Evolutionary conservation across 2,888 invertebrate genomes (phyloP).

Genomic region (Oeneis ivallda): DNA sequence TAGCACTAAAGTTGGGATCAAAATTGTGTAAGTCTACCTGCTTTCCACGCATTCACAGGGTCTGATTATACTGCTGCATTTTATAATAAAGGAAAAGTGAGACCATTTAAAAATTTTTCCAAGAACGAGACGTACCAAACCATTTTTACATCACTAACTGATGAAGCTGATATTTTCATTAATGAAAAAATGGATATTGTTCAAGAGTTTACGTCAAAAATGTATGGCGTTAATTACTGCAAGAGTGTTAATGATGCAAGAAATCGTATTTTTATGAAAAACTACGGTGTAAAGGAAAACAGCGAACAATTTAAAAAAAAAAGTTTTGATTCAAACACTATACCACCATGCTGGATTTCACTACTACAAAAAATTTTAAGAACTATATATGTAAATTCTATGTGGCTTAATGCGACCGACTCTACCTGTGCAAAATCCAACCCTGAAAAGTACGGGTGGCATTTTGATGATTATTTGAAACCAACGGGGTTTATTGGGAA

Average conservation of each 20-base stretch:
- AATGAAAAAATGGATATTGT: not conserved
- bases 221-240: not conserved
- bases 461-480: not conserved
- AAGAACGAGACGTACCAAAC: not conserved
- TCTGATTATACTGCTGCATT: not conserved
- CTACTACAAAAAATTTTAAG: too few relatives aligned
- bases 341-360: too few relatives aligned
- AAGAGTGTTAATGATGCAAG: not conserved
- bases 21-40: not conserved
- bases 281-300: too few relatives aligned
- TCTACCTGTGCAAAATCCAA: not conserved
- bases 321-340: too few relatives aligned
- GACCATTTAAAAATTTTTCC: not conserved
- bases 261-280: not conserved
- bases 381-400: too few relatives aligned
- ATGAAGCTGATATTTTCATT: not conserved
- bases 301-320: too few relatives aligned
- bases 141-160: not conserved
- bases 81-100: not conserved
- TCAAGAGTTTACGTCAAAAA: not conserved
- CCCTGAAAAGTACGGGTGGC: not conserved
- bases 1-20: not conserved
- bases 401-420: not conserved
- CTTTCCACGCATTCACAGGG: not conserved
- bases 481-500: not conserved